phyloP scores from a whole-genome alignment of 1,140 invertebrate species.

The Diorhabda elongata region DNA sequence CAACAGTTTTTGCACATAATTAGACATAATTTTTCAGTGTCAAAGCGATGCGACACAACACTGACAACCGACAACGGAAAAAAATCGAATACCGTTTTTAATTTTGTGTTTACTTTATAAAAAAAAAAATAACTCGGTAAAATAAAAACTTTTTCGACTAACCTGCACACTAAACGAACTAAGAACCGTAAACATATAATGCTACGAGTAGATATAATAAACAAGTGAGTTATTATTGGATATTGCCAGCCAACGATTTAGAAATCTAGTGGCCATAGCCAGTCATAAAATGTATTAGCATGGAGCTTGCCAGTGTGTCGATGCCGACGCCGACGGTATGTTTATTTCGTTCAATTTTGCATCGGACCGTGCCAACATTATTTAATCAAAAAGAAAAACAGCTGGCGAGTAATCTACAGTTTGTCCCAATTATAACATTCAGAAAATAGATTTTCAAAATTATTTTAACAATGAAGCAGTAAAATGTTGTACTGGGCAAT shows the following conservation, averaged over 20 bases:
- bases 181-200: background rate
- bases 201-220: background rate
- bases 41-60: too few relatives aligned
- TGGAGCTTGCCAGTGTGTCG: background rate
- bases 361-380: background rate
- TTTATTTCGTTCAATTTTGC: background rate
- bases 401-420: background rate
- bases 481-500: too few relatives aligned
- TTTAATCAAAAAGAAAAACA: background rate
- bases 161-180: background rate
- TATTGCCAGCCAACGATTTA: background rate
- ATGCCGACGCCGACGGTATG: background rate
- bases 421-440: background rate
- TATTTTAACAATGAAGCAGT: too few relatives aligned
- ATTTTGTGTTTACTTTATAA: background rate
- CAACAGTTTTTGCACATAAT: background rate
- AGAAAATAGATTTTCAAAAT: too few relatives aligned
- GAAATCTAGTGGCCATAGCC: background rate
- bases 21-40: background rate
- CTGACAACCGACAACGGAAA: too few relatives aligned
- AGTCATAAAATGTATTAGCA: background rate
- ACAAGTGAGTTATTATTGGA: slow-evolving; percentile 2
- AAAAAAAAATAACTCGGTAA: background rate
- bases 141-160: background rate
- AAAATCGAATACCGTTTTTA: too few relatives aligned